These are phyloP conservation scores for Cerceris ruficornis DNA, from an alignment of 2,888 invertebrate species.

Conservation along the genomic window DNA sequence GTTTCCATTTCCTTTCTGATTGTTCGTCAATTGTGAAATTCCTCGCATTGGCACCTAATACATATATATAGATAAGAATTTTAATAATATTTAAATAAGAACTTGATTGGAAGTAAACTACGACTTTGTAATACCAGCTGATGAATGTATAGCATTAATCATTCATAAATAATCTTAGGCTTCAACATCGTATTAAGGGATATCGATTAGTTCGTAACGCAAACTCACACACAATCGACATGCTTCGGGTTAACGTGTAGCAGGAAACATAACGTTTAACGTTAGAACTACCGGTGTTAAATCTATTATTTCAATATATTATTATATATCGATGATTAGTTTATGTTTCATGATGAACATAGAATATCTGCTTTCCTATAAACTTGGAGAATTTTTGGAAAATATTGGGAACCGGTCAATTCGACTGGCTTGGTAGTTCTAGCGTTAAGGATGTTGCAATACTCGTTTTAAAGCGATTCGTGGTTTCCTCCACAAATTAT, in stretches of 20 bases:
- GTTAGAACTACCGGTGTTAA: background rate
- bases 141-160: no score
- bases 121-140: no score
- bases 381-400: no score
- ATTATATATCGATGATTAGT: no score
- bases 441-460: no score
- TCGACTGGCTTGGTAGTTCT: no score
- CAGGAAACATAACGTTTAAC: background rate
- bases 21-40: constrained; percentile 70
- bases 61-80: background rate
- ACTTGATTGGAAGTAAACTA: no score
- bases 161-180: background rate
- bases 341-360: no score
- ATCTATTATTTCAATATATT: no score
- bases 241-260: background rate
- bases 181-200: background rate
- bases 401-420: no score
- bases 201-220: background rate
- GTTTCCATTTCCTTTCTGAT: constrained; percentile 82
- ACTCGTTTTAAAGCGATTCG: no score
- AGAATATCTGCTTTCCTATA: no score
- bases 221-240: background rate
- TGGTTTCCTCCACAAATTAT: background rate
- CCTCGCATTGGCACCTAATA: constrained; percentile 75
- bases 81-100: constrained; percentile 19